Conservation (phyloP, 1,140 invertebrate species). For the Dendroctonus ponderosae region DNA sequence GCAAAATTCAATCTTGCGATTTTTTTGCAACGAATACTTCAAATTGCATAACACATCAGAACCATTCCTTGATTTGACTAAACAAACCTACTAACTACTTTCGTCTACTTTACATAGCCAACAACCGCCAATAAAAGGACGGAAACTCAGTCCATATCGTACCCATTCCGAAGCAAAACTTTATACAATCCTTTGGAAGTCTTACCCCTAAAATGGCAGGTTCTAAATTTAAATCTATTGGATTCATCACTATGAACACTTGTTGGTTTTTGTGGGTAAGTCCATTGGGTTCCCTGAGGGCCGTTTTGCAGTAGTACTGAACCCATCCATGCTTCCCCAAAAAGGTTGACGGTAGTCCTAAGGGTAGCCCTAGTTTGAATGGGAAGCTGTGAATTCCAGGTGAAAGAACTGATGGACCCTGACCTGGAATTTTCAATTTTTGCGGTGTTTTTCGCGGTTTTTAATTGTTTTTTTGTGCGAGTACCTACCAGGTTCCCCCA, state of each 20-base stretch:
- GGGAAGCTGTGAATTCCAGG: constrained; percentile 95
- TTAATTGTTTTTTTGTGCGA: background rate
- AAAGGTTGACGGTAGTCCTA: constrained; percentile 90
- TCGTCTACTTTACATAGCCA: too few relatives aligned
- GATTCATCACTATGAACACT: constrained; percentile 96
- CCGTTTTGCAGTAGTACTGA: constrained; percentile 92
- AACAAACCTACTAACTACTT: too few relatives aligned
- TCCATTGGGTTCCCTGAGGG: constrained; percentile 83
- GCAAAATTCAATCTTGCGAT: too few relatives aligned
- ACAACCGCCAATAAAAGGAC: too few relatives aligned
- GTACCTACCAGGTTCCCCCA: constrained; percentile 80
- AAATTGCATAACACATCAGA: too few relatives aligned
- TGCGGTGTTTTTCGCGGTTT: background rate
- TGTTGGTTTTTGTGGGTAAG: constrained; percentile 94
- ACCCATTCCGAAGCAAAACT: too few relatives aligned
- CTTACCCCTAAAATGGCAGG: constrained; percentile 83
- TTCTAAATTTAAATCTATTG: constrained; percentile 90
- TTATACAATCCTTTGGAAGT: constrained; percentile 28
- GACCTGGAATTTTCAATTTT: constrained; percentile 56
- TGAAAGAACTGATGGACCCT: constrained; percentile 80
- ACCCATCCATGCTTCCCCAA: constrained; percentile 94
- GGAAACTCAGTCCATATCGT: too few relatives aligned
- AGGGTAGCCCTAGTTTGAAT: constrained; percentile 86
- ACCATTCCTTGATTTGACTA: too few relatives aligned
- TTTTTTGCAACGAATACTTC: too few relatives aligned